Evolutionary conservation across 2,113 vertebrate species (phyloP).

Genomic region (Thunnus thynnus): DNA sequence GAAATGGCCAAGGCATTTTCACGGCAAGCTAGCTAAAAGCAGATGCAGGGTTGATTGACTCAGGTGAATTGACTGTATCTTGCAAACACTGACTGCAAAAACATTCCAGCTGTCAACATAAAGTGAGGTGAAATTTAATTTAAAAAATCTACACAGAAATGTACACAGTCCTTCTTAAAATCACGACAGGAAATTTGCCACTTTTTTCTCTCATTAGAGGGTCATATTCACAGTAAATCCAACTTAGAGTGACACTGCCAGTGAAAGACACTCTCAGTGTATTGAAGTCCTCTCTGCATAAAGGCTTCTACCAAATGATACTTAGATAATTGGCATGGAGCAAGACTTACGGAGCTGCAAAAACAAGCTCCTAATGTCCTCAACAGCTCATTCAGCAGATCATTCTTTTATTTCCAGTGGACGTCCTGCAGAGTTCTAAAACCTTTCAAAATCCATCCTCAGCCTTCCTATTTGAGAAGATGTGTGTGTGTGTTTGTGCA

Average conservation of each 20-base stretch:
- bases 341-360: not conserved
- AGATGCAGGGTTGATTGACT: not conserved
- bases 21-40: not conserved
- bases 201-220: not conserved
- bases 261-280: not conserved
- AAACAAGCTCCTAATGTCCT: conserved; percentile 19
- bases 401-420: conserved; percentile 48
- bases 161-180: not conserved
- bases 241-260: not conserved
- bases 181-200: not conserved
- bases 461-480: not conserved
- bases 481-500: not conserved
- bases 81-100: not conserved
- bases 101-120: not conserved
- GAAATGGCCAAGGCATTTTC: too few species aligned
- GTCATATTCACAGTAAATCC: not conserved
- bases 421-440: conserved; percentile 42
- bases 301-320: conserved; percentile 16
- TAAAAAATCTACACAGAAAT: not conserved
- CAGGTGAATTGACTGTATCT: not conserved
- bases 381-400: conserved; percentile 13
- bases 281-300: not conserved
- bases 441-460: conserved; percentile 29
- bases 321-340: conserved; percentile 39
- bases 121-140: not conserved